Percentiles rank a stretch among this genome's conserved stretches.
Evolutionary conservation across 2,113 vertebrate species (phyloP).

Genomic region (Etheostoma spectabile): DNA sequence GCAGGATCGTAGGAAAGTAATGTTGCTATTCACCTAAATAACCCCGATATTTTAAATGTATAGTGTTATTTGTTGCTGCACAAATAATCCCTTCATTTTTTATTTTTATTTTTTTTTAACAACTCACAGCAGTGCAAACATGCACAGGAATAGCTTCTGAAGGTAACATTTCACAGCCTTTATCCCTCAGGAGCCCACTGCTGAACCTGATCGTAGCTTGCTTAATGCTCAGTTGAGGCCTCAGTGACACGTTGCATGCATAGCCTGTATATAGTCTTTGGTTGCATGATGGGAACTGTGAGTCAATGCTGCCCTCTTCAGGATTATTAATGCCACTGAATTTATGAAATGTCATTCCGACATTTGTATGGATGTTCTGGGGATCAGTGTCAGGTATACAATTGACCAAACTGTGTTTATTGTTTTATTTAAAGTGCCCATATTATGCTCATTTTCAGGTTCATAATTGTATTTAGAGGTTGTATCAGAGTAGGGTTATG

Average conservation of each 20-base stretch:
- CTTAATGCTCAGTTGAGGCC: conserved; percentile 26
- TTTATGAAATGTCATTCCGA: neutral
- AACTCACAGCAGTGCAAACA: neutral
- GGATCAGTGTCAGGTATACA: neutral
- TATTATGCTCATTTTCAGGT: too few species aligned
- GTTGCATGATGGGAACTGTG: conserved; percentile 42
- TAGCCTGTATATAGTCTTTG: too few species aligned
- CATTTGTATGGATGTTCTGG: neutral
- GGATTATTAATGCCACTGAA: conserved; percentile 42
- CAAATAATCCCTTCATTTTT: neutral
- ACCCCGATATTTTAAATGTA: neutral
- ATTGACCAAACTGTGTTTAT: neutral
- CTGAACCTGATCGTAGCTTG: neutral
- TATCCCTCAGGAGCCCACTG: conserved; percentile 17
- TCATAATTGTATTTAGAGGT: too few species aligned
- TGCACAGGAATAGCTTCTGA: neutral
- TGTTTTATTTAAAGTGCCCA: neutral
- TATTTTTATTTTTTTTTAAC: neutral
- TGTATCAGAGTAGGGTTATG: too few species aligned
- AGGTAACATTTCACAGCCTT: conserved; percentile 2
- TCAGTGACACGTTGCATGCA: neutral
- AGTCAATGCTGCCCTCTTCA: conserved; percentile 80
- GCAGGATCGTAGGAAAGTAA: neutral
- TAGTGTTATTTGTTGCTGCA: neutral
- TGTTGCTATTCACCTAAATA: neutral